phyloP scores from a whole-genome alignment of 2,113 vertebrate species.

The Penelope pileata region DNA sequence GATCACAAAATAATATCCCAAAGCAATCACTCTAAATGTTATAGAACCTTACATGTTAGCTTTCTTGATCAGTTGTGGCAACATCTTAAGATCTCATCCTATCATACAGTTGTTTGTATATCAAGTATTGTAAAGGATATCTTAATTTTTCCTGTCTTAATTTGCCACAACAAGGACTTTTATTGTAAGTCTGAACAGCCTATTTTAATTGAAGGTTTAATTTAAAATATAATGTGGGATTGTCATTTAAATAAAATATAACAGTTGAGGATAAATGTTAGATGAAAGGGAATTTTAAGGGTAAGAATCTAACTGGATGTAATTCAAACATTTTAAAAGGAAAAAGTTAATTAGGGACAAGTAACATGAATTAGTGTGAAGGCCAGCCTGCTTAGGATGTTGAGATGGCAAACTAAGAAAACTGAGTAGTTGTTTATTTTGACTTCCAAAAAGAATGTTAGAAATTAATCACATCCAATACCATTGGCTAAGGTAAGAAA shows the following conservation, averaged over 20 bases:
- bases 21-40: background rate
- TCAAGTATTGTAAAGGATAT: background rate
- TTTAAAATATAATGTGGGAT: conserved; percentile 6
- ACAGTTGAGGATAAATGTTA: background rate
- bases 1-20: background rate
- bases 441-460: conserved; percentile 46
- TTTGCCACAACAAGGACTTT: background rate
- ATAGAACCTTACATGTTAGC: background rate
- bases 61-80: background rate
- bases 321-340: conserved; percentile 9
- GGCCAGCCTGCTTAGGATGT: background rate
- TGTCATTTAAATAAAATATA: conserved; percentile 40
- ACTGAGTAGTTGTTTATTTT: conserved; percentile 55
- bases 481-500: conserved; percentile 29
- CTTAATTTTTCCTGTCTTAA: background rate
- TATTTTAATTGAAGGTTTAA: conserved; percentile 27
- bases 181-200: background rate
- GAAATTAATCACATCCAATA: conserved; percentile 46
- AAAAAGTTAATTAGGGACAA: conserved; percentile 30
- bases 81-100: background rate
- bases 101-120: background rate
- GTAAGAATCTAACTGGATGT: background rate
- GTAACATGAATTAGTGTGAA: background rate
- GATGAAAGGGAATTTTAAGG: conserved; percentile 15
- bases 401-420: conserved; percentile 53